These are phyloP conservation scores for Calosoma granatense DNA, from an alignment of 1,140 invertebrate genomes.

Conservation along the genomic window DNA sequence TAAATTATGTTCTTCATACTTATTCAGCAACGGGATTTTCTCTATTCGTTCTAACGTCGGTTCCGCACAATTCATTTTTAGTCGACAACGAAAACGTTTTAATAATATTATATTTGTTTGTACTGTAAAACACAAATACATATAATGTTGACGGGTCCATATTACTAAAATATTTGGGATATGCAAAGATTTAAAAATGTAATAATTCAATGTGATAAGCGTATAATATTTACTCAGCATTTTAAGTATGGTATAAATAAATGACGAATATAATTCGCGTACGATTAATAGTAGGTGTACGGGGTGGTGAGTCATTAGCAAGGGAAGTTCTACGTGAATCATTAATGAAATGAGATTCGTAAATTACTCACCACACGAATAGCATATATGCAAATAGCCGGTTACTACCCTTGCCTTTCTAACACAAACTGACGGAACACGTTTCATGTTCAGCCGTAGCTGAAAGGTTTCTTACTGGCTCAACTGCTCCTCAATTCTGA, in stretches of 20 bases:
- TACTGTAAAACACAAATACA: no score
- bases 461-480: slow-evolving; percentile 1
- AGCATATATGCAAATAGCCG: neutral
- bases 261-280: no score
- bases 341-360: neutral
- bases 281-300: no score
- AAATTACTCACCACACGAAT: slow-evolving; percentile 3
- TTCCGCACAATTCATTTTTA: neutral
- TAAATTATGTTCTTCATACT: neutral
- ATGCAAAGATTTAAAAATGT: no score
- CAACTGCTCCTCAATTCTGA: neutral
- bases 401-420: neutral
- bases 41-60: no score
- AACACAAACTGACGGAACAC: neutral
- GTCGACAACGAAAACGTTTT: neutral
- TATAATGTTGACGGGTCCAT: no score
- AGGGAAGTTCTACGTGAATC: neutral
- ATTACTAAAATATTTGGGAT: no score
- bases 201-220: no score
- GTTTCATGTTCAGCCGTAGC: neutral
- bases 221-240: no score
- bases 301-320: neutral
- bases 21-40: neutral
- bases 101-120: no score
- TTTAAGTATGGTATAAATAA: no score